Percentiles rank a stretch among this genome's conserved stretches.
phyloP scores from a whole-genome alignment of 2,888 invertebrate genomes.

The Erebia palarica region DNA sequence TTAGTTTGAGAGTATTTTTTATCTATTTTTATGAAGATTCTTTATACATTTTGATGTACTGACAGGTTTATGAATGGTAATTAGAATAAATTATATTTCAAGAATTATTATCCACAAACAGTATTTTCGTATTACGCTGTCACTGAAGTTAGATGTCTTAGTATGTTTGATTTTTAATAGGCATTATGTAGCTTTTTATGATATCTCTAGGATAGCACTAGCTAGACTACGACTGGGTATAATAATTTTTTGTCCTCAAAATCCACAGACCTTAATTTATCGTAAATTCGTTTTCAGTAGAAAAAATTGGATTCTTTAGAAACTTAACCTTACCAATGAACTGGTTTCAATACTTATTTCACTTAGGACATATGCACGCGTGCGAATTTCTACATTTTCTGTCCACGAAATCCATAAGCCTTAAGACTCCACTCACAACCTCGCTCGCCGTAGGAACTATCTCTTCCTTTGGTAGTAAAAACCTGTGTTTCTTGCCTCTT shows the following conservation, averaged over 20 bases:
- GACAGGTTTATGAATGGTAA: no score
- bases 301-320: no score
- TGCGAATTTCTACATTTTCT: conserved; percentile 38
- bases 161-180: background rate
- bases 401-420: conserved; percentile 66
- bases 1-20: no score
- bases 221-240: no score
- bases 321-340: background rate
- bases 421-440: conserved; percentile 56
- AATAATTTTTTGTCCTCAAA: background rate
- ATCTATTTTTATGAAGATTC: no score
- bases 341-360: conserved; percentile 1
- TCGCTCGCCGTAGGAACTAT: conserved; percentile 61
- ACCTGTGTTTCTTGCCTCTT: conserved; percentile 63
- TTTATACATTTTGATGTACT: no score
- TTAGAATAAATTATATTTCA: no score
- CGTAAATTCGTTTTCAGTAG: background rate
- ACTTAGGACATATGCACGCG: conserved; percentile 40
- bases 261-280: background rate
- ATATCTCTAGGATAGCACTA: no score
- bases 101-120: no score
- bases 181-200: background rate
- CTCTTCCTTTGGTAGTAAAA: conserved; percentile 68
- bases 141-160: background rate
- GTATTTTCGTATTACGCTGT: no score